Evolutionary conservation across 1,140 invertebrate species (phyloP), one percentile per base, ranked within the genome.

Genomic region (Procambarus clarkii): DNA sequence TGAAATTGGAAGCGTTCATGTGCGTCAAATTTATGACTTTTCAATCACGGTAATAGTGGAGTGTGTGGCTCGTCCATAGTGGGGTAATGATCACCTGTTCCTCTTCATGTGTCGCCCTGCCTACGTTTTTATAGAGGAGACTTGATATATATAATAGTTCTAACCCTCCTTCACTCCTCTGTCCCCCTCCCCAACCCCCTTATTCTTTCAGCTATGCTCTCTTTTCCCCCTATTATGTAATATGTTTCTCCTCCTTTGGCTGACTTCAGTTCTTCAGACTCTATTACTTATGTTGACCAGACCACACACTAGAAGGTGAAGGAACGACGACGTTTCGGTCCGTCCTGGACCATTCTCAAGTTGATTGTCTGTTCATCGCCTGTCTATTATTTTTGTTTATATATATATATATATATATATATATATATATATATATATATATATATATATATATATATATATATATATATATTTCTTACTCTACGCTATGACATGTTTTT

Each of bases 1-100:
- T 81, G 86, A 88, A 88, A 88, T 71, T 88, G 86, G 86, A 88
- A 71, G 77, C 78, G 78, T 80, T 88, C 78, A 88, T 80, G 81
- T 81, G 54, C 45, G 58, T 71, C 71, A 80, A 81, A 21, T 87
- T 81, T 88, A 88, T 60, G 86, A 71, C 58, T 81, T 80, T 78
- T 88, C 86, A 88, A 80, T 88, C 77, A 88, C 86, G 9, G 34
- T 81, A 88, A 88, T 88, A 54, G 78, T 2, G 46, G 86, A 46
- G 81, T 11, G 79, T 44, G 21, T 24, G 46, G 48, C 78, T 81
- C 86, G 71, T 81, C 50, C 60, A 88, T 88, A 60, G 58, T 58
- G 21, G 13, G n/a, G 34, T 88, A 88, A 88, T 81, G 78, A 81
- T 48, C 79, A 34, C 86, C 86, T 88, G 86, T 44, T 81, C n/a